Percentiles rank a stretch among this genome's conserved stretches.
Conservation (phyloP, 64 coral and sea anemone genomes). For the Trachythela sp. region DNA sequence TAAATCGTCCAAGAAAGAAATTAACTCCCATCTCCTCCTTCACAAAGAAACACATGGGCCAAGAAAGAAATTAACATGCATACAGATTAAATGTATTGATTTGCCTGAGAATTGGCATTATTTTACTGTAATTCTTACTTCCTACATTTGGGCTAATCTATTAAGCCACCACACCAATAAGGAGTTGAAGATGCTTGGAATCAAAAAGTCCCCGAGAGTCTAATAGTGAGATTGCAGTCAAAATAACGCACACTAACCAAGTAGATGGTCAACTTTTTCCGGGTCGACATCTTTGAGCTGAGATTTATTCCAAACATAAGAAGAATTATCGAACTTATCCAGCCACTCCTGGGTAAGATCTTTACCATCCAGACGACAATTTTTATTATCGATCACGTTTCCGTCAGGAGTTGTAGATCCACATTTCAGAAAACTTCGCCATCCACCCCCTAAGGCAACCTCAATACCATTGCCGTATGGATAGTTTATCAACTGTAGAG, state of each 20-base stretch:
- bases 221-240: too few species aligned
- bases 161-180: too few species aligned
- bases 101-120: too few species aligned
- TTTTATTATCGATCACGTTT: background rate
- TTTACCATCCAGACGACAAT: conserved; percentile 49
- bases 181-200: too few species aligned
- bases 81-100: too few species aligned
- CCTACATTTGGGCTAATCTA: too few species aligned
- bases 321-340: conserved; percentile 37
- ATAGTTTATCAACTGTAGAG: conserved; percentile 57
- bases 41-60: too few species aligned
- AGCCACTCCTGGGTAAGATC: conserved; percentile 64
- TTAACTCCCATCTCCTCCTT: too few species aligned
- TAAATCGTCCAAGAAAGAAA: too few species aligned
- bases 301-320: conserved; percentile 63
- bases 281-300: conserved; percentile 43
- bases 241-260: conserved; percentile 41
- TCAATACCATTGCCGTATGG: conserved; percentile 54
- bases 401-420: conserved; percentile 27
- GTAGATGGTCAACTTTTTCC: conserved; percentile 37
- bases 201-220: too few species aligned
- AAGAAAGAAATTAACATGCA: too few species aligned
- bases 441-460: conserved; percentile 57
- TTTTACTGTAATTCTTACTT: too few species aligned
- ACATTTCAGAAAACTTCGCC: conserved; percentile 33